These are phyloP conservation scores for Brachystomella parvula DNA, from an alignment of 1,140 invertebrate genomes.

Conservation along the genomic window DNA sequence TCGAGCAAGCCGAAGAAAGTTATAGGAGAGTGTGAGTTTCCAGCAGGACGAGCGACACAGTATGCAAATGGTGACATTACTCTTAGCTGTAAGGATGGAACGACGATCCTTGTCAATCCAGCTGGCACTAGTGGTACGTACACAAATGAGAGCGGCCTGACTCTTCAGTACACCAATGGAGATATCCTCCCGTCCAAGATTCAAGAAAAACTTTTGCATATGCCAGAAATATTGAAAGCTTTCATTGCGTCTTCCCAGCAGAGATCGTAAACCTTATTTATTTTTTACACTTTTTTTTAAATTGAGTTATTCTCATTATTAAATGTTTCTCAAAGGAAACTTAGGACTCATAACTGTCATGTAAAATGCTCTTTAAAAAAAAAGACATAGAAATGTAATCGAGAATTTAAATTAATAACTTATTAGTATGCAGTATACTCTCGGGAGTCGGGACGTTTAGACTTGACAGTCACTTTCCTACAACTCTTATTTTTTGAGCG, in stretches of 20 bases:
- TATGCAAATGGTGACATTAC: constrained; percentile 47
- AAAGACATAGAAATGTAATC: background rate
- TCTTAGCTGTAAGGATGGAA: constrained; percentile 49
- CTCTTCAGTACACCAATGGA: constrained; percentile 24
- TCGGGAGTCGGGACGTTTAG: too few species aligned
- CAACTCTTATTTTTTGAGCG: too few species aligned
- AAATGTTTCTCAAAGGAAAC: too few species aligned
- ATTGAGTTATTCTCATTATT: background rate
- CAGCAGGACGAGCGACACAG: constrained; percentile 46
- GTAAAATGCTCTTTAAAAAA: background rate
- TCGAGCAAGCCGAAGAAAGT: constrained; percentile 19
- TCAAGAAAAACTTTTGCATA: constrained; percentile 26
- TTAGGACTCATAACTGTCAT: background rate
- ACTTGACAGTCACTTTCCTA: too few species aligned
- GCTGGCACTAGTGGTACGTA: constrained; percentile 15
- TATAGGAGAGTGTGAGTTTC: constrained; percentile 39
- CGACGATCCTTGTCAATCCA: constrained; percentile 43
- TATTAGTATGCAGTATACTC: too few species aligned
- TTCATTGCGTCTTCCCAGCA: constrained; percentile 17
- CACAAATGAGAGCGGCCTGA: constrained; percentile 13
- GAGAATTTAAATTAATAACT: too few species aligned
- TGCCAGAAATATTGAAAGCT: constrained; percentile 30
- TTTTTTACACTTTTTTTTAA: constrained; percentile 3
- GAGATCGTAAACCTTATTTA: background rate
- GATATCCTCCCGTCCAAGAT: constrained; percentile 24